Conservation (phyloP, 2,888 invertebrate species). For the Mactromeris polynyma region DNA sequence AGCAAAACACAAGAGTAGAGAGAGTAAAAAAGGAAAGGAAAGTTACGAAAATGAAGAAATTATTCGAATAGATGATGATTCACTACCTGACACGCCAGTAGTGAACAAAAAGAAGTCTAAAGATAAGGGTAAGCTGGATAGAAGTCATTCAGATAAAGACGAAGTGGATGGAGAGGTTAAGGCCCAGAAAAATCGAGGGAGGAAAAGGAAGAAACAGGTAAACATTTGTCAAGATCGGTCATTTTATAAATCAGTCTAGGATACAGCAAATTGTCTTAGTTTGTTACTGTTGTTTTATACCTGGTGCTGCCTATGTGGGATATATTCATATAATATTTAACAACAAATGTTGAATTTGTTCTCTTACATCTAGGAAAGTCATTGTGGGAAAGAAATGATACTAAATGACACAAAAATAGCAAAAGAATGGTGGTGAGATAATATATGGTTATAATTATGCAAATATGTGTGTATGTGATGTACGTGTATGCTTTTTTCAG, state of each 20-base stretch:
- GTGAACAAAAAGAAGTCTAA: conserved; percentile 32
- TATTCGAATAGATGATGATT: conserved; percentile 56
- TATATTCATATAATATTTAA: too few relatives aligned
- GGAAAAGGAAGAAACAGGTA: conserved; percentile 56
- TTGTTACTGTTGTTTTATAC: too few relatives aligned
- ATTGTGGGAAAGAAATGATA: too few relatives aligned
- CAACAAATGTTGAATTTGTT: too few relatives aligned
- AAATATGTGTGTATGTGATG: not conserved
- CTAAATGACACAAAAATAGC: too few relatives aligned
- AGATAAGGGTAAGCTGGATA: conserved; percentile 19
- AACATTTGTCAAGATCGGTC: too few relatives aligned
- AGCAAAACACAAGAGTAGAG: conserved; percentile 21
- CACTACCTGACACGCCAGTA: conserved; percentile 9
- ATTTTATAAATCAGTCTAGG: too few relatives aligned
- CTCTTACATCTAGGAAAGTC: too few relatives aligned
- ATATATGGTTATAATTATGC: not conserved
- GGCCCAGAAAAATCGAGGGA: conserved; percentile 30
- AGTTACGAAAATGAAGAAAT: conserved; percentile 34
- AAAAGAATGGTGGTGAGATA: too few relatives aligned
- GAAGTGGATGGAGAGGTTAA: conserved; percentile 35
- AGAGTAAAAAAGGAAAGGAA: not conserved
- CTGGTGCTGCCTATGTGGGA: too few relatives aligned
- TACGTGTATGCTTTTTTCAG: not conserved
- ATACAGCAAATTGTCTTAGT: too few relatives aligned
- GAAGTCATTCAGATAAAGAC: conserved; percentile 46